Evolutionary conservation across 1,140 invertebrate species (phyloP), one percentile per base, ranked within the genome.

Genomic region (Cecropterus lyciades): DNA sequence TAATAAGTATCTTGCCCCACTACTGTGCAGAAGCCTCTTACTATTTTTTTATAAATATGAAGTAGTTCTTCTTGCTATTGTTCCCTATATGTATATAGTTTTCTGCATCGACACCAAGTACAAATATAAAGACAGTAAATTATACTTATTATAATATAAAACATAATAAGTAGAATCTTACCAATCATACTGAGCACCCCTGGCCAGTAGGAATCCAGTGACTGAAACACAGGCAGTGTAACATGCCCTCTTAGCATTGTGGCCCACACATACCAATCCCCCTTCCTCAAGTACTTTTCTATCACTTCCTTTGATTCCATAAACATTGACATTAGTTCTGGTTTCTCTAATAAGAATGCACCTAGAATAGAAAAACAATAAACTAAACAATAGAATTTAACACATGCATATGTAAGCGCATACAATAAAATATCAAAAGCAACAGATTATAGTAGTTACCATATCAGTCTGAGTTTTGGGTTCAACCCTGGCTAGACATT

Each of bases 161-260:
- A 24, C 1, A 24, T 24, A n/a, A n/a, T n/a, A n/a, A n/a, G n/a
- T n/a, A n/a, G 7, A 8, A 30, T 46, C 73, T 95, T 93, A 92
- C 98, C 97, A 90, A 95, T 95, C 69, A 99, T 93, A 84, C 98
- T 98, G 30, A 99, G 93, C 27, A 99, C 94, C 2, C 99, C 99
- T 1, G 99, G 99, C 98, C 98, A 99, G 86, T 98, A 99, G 0
- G 99, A 97, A 93, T 99, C 99, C 8, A 99, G 93, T 0, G 98
- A 99, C 86, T 99, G 99, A 87, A 99, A 99, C 1, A 99, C 96
- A 0, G 99, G 98, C 68, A 99, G 92, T 3, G 98, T 99, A 1
- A 99, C 96, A 81, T 98, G 96, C 0, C 98, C 99, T 84, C 98
- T 98, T 9, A 95, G 95, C 98, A 99, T 99, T 15, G 97, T 97